phyloP scores from a whole-genome alignment of 2,113 vertebrate species.

The Riparia riparia region DNA sequence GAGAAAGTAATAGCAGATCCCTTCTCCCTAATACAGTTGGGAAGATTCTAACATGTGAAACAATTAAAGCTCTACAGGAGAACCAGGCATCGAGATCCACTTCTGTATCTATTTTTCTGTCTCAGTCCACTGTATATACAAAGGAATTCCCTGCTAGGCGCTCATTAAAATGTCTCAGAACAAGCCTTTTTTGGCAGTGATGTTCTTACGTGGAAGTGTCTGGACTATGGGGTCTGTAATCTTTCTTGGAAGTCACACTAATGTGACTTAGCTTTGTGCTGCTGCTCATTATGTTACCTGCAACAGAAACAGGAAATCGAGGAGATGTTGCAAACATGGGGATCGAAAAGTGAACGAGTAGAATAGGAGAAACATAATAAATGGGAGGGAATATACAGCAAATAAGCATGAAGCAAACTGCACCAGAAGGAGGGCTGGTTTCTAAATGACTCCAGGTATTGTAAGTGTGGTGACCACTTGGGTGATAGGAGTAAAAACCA shows the following conservation, averaged over 20 bases:
- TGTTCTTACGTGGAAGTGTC: fast-evolving
- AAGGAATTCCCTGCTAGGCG: background rate
- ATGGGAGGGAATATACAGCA: background rate
- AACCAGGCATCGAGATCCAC: background rate
- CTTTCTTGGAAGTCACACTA: background rate
- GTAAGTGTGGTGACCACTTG: background rate
- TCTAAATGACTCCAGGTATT: background rate
- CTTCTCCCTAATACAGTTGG: background rate
- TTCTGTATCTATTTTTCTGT: background rate
- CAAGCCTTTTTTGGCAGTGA: background rate
- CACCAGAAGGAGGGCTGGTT: background rate
- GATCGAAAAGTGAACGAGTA: background rate
- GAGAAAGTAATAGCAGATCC: background rate
- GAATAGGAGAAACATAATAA: background rate
- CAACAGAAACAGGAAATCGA: background rate
- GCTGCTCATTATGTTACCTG: background rate
- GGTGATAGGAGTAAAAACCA: background rate
- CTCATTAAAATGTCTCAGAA: background rate
- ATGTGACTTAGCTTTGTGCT: background rate
- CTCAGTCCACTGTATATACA: background rate
- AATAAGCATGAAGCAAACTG: background rate
- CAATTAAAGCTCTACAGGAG: background rate
- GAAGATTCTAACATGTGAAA: background rate
- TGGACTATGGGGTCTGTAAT: background rate
- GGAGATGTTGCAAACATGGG: background rate